phyloP scores from a whole-genome alignment of 2,797 vertebrate genomes.

The Pogoniulus pusillus region DNA sequence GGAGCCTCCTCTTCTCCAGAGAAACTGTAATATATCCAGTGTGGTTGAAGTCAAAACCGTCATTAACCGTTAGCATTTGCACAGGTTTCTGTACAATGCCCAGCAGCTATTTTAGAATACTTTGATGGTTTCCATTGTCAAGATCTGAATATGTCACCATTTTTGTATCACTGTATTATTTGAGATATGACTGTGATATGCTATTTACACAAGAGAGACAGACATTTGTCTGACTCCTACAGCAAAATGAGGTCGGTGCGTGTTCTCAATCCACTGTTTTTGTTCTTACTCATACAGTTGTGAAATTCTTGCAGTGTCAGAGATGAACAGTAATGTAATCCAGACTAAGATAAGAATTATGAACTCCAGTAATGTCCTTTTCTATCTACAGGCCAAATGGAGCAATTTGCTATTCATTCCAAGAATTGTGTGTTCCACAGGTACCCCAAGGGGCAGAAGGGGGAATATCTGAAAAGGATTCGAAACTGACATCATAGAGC shows the following conservation, averaged over 20 bases:
- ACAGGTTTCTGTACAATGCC: neutral
- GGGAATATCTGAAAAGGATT: slow-evolving; percentile 1
- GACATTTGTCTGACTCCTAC: neutral
- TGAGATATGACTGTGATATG: neutral
- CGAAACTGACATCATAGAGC: neutral
- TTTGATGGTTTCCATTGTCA: neutral
- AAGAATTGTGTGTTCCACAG: neutral
- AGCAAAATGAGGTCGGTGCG: neutral
- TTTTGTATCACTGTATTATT: neutral
- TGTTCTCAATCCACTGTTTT: slow-evolving; percentile 33
- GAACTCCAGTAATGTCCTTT: neutral
- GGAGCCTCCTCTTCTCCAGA: too few species aligned
- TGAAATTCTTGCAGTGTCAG: slow-evolving; percentile 33
- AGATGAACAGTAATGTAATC: slow-evolving; percentile 12
- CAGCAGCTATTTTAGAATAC: neutral
- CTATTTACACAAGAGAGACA: neutral
- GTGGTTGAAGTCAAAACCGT: neutral
- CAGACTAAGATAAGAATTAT: slow-evolving; percentile 40
- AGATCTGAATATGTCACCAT: neutral
- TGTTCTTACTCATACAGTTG: slow-evolving; percentile 25
- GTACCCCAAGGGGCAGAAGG: neutral
- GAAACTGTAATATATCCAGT: neutral
- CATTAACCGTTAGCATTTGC: neutral
- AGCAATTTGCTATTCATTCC: neutral
- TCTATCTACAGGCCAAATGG: slow-evolving; percentile 18